Percentiles rank a stretch among this genome's conserved stretches.
Conservation (phyloP, 2,888 invertebrate species). For the Lapara coniferarum region DNA sequence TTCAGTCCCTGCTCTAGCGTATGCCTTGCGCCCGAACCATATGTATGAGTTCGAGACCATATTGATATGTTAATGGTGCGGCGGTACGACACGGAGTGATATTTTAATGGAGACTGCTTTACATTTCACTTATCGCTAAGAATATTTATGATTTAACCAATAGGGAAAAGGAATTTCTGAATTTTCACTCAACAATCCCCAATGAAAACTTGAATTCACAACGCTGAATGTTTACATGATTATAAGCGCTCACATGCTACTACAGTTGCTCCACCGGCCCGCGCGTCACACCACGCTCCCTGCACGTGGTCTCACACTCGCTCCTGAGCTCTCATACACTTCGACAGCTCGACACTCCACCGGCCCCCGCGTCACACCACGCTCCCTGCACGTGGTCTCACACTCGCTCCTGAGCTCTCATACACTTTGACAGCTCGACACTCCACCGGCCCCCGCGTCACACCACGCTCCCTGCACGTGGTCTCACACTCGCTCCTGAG, state of each 20-base stretch:
- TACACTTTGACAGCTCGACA: too few relatives aligned
- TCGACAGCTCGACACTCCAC: too few relatives aligned
- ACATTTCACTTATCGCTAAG: slow-evolving; percentile 25
- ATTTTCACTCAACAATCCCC: slow-evolving; percentile 1
- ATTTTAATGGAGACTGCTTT: slow-evolving; percentile 38
- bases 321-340: neutral
- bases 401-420: neutral
- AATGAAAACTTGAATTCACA: neutral
- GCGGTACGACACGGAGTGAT: slow-evolving; percentile 40
- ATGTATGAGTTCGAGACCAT: slow-evolving; percentile 53
- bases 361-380: slow-evolving; percentile 17
- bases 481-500: neutral
- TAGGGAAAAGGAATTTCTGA: slow-evolving; percentile 13
- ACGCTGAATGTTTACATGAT: neutral
- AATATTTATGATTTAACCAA: slow-evolving; percentile 26
- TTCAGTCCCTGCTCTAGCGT: slow-evolving; percentile 33
- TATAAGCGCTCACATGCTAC: neutral
- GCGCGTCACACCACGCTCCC: slow-evolving; percentile 16
- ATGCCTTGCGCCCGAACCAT: slow-evolving; percentile 37
- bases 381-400: neutral
- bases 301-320: neutral
- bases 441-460: too few relatives aligned
- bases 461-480: slow-evolving; percentile 4
- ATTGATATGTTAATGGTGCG: slow-evolving; percentile 72
- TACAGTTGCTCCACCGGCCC: slow-evolving; percentile 7